Conservation (phyloP, 2,113 vertebrate species). For the Antennarius striatus region DNA sequence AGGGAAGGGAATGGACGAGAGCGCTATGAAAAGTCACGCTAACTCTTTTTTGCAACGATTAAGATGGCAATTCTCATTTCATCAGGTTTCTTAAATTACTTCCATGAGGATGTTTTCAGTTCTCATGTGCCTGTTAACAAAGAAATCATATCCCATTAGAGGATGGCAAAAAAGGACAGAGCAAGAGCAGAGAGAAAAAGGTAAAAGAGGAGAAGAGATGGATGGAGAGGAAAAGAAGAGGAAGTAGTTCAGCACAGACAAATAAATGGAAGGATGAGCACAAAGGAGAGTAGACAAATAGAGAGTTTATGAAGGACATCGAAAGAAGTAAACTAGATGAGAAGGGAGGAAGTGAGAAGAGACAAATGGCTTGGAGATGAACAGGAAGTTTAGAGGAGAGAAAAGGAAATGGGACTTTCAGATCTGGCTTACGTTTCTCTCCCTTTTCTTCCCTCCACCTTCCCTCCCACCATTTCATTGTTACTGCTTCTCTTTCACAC, state of each 20-base stretch:
- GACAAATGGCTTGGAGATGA: background rate
- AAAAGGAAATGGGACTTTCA: background rate
- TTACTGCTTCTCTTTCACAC: constrained; percentile 24
- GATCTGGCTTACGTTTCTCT: background rate
- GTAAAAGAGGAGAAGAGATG: background rate
- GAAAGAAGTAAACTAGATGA: background rate
- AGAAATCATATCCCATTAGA: constrained; percentile 38
- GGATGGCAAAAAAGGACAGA: background rate
- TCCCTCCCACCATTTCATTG: constrained; percentile 3
- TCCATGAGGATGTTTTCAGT: constrained; percentile 25
- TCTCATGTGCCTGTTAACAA: constrained; percentile 19
- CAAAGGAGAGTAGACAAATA: background rate
- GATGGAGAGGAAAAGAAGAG: background rate
- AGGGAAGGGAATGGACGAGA: constrained; percentile 36
- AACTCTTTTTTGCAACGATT: constrained; percentile 64
- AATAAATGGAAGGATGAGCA: no score
- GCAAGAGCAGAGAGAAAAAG: background rate
- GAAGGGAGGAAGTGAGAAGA: background rate
- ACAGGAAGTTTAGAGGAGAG: background rate
- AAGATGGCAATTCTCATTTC: constrained; percentile 47
- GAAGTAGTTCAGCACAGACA: no score
- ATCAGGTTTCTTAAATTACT: constrained; percentile 45
- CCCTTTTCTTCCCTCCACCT: constrained; percentile 4
- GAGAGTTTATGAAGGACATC: background rate
- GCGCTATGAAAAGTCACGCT: constrained; percentile 53